phyloP scores from a whole-genome alignment of 2,888 invertebrate species.

The Apotomis turbidana region DNA sequence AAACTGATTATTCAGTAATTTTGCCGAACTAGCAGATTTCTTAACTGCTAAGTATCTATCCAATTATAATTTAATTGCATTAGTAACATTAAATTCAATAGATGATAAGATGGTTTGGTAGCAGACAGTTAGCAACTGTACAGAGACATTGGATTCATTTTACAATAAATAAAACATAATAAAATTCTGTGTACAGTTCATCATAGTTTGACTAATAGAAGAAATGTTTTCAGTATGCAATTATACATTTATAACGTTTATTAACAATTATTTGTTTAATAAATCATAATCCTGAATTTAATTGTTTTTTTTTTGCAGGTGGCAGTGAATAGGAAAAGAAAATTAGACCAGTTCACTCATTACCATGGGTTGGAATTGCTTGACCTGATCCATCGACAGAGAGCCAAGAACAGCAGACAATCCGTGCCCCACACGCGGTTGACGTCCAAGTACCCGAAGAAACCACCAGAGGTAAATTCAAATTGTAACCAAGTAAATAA shows the following conservation, averaged over 20 bases:
- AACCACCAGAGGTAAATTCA: conserved; percentile 77
- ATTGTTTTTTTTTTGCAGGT: conserved; percentile 69
- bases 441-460: conserved; percentile 81
- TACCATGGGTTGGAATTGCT: conserved; percentile 90
- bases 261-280: not conserved
- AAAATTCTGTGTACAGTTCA: too few relatives aligned
- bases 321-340: conserved; percentile 93
- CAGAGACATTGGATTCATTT: too few relatives aligned
- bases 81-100: not conserved
- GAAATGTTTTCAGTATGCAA: too few relatives aligned
- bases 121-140: not conserved
- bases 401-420: conserved; percentile 79
- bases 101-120: not conserved
- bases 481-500: too few relatives aligned
- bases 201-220: too few relatives aligned
- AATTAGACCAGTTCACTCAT: conserved; percentile 92
- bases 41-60: not conserved
- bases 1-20: conserved; percentile 9
- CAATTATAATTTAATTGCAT: not conserved
- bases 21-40: conserved; percentile 2
- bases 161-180: too few relatives aligned
- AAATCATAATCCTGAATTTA: not conserved
- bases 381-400: conserved; percentile 85
- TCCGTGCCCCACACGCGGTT: conserved; percentile 73
- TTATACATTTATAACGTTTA: too few relatives aligned